Evolutionary conservation across 2,888 invertebrate genomes (phyloP).

Genomic region (Andrena haemorrhoa): DNA sequence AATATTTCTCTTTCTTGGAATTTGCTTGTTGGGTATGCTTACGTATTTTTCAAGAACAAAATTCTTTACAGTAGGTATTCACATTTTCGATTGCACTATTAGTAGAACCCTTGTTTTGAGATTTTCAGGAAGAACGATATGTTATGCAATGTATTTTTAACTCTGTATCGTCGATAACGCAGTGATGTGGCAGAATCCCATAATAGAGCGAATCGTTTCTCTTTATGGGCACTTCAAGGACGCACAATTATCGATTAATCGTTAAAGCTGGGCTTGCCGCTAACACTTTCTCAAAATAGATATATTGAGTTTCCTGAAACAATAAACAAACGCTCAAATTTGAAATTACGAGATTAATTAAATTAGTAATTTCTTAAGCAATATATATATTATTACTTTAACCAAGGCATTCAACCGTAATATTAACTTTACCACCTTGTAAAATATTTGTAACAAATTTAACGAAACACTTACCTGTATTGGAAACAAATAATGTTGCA

Average conservation of each 20-base stretch:
- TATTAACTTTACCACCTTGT: neutral
- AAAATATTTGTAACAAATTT: neutral
- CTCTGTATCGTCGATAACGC: conserved; percentile 31
- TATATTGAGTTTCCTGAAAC: conserved; percentile 53
- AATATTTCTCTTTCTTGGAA: neutral
- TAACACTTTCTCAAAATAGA: conserved; percentile 32
- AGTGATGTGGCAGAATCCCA: conserved; percentile 40
- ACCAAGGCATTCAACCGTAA: neutral
- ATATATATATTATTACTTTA: neutral
- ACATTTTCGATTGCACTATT: neutral
- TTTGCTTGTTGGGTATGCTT: neutral
- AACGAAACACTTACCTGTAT: conserved; percentile 30
- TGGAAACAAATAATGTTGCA: neutral
- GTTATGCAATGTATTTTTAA: conserved; percentile 46
- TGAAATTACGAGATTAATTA: neutral
- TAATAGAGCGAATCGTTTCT: conserved; percentile 49
- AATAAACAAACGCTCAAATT: conserved; percentile 20
- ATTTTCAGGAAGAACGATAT: neutral
- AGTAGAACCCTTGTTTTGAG: neutral
- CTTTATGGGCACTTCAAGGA: conserved; percentile 52
- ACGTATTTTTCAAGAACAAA: neutral
- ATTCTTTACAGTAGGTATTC: neutral
- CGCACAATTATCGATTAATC: conserved; percentile 49
- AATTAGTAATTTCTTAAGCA: neutral
- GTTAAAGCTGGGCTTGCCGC: conserved; percentile 43